Evolutionary conservation across 1,140 invertebrate genomes (phyloP).

Genomic region (Penaeus japonicus): DNA sequence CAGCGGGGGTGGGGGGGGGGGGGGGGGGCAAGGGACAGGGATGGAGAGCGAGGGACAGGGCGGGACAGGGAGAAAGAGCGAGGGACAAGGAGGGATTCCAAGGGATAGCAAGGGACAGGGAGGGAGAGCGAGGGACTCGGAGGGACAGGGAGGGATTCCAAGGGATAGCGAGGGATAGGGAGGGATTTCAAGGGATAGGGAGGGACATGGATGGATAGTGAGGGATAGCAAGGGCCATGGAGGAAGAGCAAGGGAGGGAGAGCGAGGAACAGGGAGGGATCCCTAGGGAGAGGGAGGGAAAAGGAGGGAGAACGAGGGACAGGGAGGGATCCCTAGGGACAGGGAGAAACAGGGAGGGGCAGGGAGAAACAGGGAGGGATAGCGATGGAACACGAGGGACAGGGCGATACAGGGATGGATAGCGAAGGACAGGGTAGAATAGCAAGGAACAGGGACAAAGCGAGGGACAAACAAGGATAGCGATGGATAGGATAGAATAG

Average conservation of each 20-base stretch:
- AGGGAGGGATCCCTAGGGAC: constrained; percentile 7
- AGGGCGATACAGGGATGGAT: not conserved
- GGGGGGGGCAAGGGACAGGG: not conserved
- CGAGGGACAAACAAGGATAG: not conserved
- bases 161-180: not conserved
- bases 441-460: not conserved
- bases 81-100: not conserved
- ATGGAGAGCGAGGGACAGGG: not conserved
- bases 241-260: too few relatives aligned
- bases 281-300: not conserved
- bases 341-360: too few relatives aligned
- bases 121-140: not conserved
- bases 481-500: not conserved
- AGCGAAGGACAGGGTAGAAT: not conserved
- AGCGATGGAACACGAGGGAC: too few relatives aligned
- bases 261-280: not conserved
- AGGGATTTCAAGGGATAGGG: not conserved
- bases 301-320: not conserved
- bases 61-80: not conserved
- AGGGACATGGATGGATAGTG: not conserved
- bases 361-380: not conserved
- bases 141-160: too few relatives aligned
- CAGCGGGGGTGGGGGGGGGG: not conserved
- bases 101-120: not conserved
- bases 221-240: too few relatives aligned